Evolutionary conservation across 2,113 vertebrate genomes (phyloP).

Genomic region (Xenotilapia longispinis): DNA sequence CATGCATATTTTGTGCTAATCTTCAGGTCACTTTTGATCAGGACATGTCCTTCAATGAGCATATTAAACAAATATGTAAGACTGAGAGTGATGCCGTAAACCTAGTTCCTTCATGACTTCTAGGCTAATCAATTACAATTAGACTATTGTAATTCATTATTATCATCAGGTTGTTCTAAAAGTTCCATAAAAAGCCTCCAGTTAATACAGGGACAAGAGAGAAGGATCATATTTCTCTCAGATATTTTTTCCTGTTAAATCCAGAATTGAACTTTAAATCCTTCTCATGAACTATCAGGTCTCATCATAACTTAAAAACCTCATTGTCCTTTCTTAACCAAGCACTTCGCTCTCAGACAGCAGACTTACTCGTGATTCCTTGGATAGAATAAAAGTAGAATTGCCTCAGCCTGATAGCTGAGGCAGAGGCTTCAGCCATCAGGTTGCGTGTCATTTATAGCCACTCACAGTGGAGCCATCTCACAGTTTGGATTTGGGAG

Average conservation of each 20-base stretch:
- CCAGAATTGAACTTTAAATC: background rate
- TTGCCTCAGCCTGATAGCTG: background rate
- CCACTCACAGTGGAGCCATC: background rate
- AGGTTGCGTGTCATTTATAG: background rate
- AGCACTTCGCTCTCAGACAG: background rate
- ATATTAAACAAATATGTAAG: background rate
- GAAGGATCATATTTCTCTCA: background rate
- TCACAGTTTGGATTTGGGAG: background rate
- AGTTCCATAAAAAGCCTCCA: background rate
- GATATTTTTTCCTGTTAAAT: background rate
- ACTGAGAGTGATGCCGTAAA: background rate
- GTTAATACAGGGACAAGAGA: background rate
- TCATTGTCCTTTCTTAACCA: background rate
- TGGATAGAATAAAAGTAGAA: background rate
- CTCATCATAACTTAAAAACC: background rate
- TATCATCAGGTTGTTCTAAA: background rate
- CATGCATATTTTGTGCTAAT: background rate
- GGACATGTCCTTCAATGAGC: background rate
- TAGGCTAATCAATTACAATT: background rate
- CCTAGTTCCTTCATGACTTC: background rate
- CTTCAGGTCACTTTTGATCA: background rate
- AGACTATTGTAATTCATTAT: background rate
- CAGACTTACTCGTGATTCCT: background rate
- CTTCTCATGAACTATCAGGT: background rate
- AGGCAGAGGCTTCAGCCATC: background rate